phyloP scores from a whole-genome alignment of 2,797 vertebrate species.

The Tinamus major region DNA sequence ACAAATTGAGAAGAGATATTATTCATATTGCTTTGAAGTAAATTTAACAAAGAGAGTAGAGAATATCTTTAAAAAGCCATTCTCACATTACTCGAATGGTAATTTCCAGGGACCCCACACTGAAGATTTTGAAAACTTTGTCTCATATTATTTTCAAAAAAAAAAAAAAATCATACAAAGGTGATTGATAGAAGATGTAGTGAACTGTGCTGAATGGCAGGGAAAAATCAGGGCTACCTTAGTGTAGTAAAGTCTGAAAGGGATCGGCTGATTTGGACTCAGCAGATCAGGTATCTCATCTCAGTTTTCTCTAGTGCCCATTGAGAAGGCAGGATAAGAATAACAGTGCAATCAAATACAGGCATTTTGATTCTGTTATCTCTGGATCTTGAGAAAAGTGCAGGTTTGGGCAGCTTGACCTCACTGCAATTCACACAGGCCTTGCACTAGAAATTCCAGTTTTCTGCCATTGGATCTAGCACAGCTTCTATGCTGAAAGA shows the following conservation, averaged over 20 bases:
- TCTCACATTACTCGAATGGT: neutral
- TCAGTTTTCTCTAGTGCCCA: neutral
- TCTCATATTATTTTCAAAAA: neutral
- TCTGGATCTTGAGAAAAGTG: conserved; percentile 15
- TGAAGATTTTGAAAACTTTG: neutral
- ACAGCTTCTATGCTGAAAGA: conserved; percentile 54
- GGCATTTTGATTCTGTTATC: neutral
- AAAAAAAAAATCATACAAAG: neutral
- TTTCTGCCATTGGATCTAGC: conserved; percentile 61
- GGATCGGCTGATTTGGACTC: accelerated
- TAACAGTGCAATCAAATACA: neutral
- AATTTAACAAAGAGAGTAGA: neutral
- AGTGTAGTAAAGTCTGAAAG: neutral
- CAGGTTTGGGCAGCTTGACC: conserved; percentile 20
- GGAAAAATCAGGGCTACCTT: neutral
- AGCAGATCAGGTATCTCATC: neutral
- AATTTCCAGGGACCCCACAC: neutral
- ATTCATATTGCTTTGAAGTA: neutral
- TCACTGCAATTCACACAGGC: conserved; percentile 34
- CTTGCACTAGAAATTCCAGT: conserved; percentile 54
- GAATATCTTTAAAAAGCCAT: neutral
- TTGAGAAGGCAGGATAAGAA: neutral
- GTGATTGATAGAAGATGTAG: neutral
- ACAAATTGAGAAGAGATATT: neutral
- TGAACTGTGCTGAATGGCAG: neutral